Evolutionary conservation across 2,113 vertebrate species (phyloP).

Genomic region (Sorex fumeus): DNA sequence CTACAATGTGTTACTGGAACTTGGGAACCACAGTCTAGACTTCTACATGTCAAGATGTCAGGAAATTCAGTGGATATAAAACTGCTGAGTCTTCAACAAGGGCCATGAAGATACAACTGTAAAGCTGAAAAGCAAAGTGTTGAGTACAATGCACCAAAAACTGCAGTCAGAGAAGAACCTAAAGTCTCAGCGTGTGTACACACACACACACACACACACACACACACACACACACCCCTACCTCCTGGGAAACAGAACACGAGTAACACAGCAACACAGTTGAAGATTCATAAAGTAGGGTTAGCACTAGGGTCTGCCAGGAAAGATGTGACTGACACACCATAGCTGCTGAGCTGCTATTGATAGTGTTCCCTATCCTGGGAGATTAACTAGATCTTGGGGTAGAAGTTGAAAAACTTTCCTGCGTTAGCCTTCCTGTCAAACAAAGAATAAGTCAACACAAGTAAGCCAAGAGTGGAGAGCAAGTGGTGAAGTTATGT

Average conservation of each 20-base stretch:
- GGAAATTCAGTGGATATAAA: neutral
- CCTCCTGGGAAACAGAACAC: neutral
- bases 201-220: too few relatives aligned
- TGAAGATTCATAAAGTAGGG: neutral
- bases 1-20: neutral
- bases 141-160: neutral
- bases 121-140: conserved; percentile 19
- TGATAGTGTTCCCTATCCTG: neutral
- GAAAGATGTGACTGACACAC: neutral
- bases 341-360: neutral
- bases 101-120: neutral
- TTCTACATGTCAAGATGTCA: neutral
- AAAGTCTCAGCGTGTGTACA: neutral
- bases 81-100: rapidly evolving
- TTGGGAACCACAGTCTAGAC: neutral
- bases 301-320: neutral
- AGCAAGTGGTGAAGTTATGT: neutral
- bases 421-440: conserved; percentile 21
- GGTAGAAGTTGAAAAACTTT: conserved; percentile 45
- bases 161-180: neutral
- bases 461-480: neutral
- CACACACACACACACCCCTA: too few relatives aligned
- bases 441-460: conserved; percentile 39
- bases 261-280: neutral
- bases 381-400: conserved; percentile 45